These are phyloP conservation scores for Ecliptopera silaceata DNA, from an alignment of 2,888 invertebrate genomes.

Conservation along the genomic window DNA sequence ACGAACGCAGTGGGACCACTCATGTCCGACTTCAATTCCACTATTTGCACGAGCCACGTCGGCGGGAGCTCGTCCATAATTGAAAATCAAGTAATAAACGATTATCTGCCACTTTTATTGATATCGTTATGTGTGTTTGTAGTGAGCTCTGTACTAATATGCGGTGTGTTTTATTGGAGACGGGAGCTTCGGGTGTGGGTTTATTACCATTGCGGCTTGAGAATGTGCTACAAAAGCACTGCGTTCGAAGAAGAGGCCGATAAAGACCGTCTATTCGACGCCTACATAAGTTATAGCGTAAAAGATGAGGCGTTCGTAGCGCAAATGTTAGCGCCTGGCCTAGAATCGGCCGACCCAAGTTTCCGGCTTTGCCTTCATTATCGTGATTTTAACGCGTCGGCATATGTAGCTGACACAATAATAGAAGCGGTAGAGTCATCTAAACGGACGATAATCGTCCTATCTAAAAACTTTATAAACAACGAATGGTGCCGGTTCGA, in stretches of 20 bases:
- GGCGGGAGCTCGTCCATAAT: conserved; percentile 89
- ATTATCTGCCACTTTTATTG: conserved; percentile 90
- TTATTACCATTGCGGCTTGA: conserved; percentile 92
- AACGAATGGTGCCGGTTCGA: conserved; percentile 98
- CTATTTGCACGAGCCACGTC: conserved; percentile 88
- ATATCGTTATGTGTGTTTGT: conserved; percentile 91
- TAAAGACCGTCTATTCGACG: conserved; percentile 95
- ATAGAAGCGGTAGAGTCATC: conserved; percentile 96
- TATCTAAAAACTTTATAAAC: conserved; percentile 96
- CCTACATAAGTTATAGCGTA: conserved; percentile 96
- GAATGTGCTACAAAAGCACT: conserved; percentile 93
- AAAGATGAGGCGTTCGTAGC: conserved; percentile 96
- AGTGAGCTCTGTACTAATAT: conserved; percentile 88
- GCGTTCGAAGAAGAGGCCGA: conserved; percentile 91
- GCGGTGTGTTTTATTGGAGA: conserved; percentile 91
- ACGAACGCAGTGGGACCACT: conserved; percentile 87
- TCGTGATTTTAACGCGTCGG: conserved; percentile 93
- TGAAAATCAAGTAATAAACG: conserved; percentile 90
- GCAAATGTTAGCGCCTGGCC: conserved; percentile 93
- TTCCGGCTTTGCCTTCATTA: conserved; percentile 96
- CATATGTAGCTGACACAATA: conserved; percentile 95
- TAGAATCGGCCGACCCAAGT: conserved; percentile 91
- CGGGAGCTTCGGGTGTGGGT: conserved; percentile 93
- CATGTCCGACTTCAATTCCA: conserved; percentile 90
- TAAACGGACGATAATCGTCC: conserved; percentile 93